These are phyloP conservation scores for Tenthredo notha DNA, from an alignment of 2,888 invertebrate genomes.

Conservation along the genomic window DNA sequence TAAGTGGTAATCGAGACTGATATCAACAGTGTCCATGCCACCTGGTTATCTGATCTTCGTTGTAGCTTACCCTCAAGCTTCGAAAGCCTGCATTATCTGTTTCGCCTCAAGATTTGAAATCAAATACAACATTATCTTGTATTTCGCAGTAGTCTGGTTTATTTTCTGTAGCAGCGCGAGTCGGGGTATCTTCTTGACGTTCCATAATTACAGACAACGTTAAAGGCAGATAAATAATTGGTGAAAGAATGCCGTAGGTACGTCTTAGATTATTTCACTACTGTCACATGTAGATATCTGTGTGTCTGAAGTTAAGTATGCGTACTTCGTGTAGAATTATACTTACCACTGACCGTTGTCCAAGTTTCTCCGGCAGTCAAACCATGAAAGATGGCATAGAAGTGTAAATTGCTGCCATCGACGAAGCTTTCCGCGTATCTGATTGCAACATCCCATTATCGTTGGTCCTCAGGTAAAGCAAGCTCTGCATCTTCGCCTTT, in stretches of 20 bases:
- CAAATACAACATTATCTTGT: not conserved
- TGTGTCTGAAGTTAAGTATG: not conserved
- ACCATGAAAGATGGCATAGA: not conserved
- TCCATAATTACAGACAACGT: not conserved
- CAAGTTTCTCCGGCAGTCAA: not conserved
- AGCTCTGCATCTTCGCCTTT: not conserved
- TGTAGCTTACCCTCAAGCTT: slow-evolving; percentile 4
- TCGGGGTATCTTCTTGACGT: not conserved
- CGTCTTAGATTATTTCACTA: not conserved
- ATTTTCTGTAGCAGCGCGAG: not conserved
- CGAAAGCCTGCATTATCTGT: not conserved
- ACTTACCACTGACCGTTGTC: not conserved
- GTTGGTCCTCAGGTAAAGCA: not conserved
- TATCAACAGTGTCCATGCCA: not conserved
- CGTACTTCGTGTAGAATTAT: not conserved
- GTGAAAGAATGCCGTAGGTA: not conserved
- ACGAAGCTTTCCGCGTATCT: not conserved
- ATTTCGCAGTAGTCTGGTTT: not conserved
- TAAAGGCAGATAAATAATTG: not conserved
- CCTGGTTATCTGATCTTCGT: not conserved
- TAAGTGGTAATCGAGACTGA: slow-evolving; percentile 13
- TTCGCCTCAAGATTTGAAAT: not conserved
- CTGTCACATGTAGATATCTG: not conserved
- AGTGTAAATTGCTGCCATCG: not conserved
- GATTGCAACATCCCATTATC: not conserved